A percentile compares a stretch with the other conserved stretches of the same genome.
phyloP scores from a whole-genome alignment of 2,888 invertebrate genomes.

The Isoperla grammatica region DNA sequence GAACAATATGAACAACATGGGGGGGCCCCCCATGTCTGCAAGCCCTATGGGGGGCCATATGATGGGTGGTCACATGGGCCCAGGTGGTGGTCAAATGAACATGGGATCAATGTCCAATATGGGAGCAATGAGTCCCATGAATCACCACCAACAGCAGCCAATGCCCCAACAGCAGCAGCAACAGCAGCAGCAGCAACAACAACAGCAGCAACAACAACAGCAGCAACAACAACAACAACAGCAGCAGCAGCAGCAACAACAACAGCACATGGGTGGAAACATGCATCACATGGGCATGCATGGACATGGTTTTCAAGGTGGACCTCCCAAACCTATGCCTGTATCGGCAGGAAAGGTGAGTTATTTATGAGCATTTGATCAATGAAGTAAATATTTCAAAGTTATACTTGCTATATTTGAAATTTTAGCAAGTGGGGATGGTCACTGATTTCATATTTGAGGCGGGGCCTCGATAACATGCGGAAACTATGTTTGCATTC shows the following conservation, averaged over 20 bases:
- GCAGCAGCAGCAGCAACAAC: constrained; percentile 19
- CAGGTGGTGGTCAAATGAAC: constrained; percentile 27
- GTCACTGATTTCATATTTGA: no score
- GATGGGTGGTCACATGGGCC: constrained; percentile 36
- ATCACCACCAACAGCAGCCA: constrained; percentile 25
- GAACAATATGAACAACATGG: constrained; percentile 31
- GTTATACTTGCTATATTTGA: no score
- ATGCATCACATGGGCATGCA: constrained; percentile 45
- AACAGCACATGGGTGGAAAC: constrained; percentile 32
- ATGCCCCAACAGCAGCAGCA: neutral
- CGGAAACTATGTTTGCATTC: no score
- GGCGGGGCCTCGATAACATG: no score
- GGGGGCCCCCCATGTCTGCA: constrained; percentile 26
- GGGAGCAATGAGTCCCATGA: constrained; percentile 34
- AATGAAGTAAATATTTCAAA: no score
- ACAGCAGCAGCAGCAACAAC: constrained; percentile 6
- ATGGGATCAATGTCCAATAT: constrained; percentile 34
- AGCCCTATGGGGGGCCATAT: constrained; percentile 33
- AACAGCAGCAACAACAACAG: constrained; percentile 12
- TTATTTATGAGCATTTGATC: no score
- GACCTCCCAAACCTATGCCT: constrained; percentile 84
- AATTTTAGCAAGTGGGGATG: no score
- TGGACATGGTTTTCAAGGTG: constrained; percentile 50
- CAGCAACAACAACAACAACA: constrained; percentile 9
- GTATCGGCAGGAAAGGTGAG: constrained; percentile 81